Base-by-base conservation (phyloP, 2,888 invertebrate species). In the Steinernema scapterisci region DNA sequence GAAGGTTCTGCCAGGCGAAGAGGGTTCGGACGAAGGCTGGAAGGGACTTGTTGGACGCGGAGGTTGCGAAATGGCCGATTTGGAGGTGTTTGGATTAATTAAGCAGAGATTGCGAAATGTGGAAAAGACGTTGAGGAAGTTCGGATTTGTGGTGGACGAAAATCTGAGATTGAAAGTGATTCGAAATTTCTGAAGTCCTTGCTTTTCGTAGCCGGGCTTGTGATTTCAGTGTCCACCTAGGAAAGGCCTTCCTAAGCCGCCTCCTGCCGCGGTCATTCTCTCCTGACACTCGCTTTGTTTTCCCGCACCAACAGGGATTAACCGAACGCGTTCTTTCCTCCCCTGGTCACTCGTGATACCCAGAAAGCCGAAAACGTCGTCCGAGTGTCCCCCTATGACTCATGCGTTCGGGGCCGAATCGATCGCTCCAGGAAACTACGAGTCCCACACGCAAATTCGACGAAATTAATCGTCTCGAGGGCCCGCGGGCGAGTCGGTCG, bases 401-500 rank as follows among this genome's bases (percentile, higher is more conserved):
- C 63, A 63, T 38, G 63, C 63, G 63, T 63, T 63, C 31, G 16
- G 16, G 23, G 54, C 38, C 54, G 31, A 63, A 63, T 63, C 63
- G 63, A 63, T 63, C 63, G 63, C 11, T 25, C 7, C 38, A 38
- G 38, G 54, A 25, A 54, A 19, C 48, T 48, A 19, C 48, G 19
- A 5, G 48, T 16, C 13, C 16, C 54, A 51, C 3, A 54, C 54
- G 63, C 63, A 63, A 63, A 63, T 63, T 63, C 31, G 63, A 31
- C 31, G 63, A 63, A 63, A 63, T 63, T 63, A 63, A 63, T 63
- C 63, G 63, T 63, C 63, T 63, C 63, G 63, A 63, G 63, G 25
- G 31, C 63, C 63, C 63, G 63, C 63, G 63, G 63, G 63, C 63
- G 48, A 48, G n/a, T 48, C 48, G 48, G 13, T n/a, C n/a, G n/a